Evolutionary conservation across 2,888 invertebrate species (phyloP).

Genomic region (Physocephala rufipes): DNA sequence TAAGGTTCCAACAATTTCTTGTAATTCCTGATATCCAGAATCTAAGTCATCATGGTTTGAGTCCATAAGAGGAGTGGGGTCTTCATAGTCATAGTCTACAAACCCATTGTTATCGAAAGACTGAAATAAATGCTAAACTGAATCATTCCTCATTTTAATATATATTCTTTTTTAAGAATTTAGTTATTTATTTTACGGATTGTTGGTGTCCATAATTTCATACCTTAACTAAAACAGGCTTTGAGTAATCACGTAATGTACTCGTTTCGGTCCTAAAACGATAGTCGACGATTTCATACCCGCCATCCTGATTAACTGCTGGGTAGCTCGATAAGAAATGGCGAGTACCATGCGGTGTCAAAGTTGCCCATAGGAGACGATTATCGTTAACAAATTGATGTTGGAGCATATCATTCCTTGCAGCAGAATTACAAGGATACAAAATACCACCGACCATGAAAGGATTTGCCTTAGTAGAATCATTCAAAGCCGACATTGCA

Average conservation of each 20-base stretch:
- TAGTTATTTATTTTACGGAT: too few relatives aligned
- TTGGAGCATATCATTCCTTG: conserved; percentile 66
- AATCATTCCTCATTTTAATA: too few relatives aligned
- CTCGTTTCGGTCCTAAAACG: conserved; percentile 57
- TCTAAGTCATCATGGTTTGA: conserved; percentile 75
- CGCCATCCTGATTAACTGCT: conserved; percentile 69
- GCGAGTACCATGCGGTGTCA: conserved; percentile 82
- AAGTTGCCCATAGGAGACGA: conserved; percentile 82
- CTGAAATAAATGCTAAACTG: too few relatives aligned
- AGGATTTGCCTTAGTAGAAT: conserved; percentile 67
- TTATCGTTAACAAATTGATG: conserved; percentile 71
- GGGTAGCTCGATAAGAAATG: conserved; percentile 77
- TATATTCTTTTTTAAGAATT: background rate
- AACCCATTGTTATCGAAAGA: conserved; percentile 79
- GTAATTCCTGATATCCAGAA: conserved; percentile 67
- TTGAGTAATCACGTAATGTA: conserved; percentile 59
- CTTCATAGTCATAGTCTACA: conserved; percentile 84
- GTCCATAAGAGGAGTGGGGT: conserved; percentile 79
- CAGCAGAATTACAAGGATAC: conserved; percentile 69
- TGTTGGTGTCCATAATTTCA: background rate
- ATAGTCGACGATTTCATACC: conserved; percentile 76
- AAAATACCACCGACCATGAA: conserved; percentile 69
- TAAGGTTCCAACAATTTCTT: conserved; percentile 63
- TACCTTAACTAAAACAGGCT: conserved; percentile 62
- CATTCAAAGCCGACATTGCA: conserved; percentile 70